These are phyloP conservation scores for Limanda limanda DNA, from an alignment of 2,113 vertebrate genomes.

Conservation along the genomic window DNA sequence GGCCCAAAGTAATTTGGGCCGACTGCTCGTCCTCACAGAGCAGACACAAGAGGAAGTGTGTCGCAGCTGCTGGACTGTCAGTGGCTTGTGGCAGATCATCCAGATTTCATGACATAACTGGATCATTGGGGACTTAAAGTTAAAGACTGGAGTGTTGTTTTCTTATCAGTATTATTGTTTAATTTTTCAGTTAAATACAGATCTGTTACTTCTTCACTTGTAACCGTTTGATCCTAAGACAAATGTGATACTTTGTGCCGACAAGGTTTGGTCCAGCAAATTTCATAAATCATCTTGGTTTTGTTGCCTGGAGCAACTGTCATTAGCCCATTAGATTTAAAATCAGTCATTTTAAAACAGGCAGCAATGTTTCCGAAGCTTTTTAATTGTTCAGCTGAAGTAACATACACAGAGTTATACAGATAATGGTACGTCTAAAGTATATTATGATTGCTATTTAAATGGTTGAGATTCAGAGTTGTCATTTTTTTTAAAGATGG, in stretches of 20 bases:
- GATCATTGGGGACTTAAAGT: slow-evolving; percentile 35
- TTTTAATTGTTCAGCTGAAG: slow-evolving; percentile 1
- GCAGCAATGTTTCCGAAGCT: neutral
- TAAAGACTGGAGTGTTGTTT: neutral
- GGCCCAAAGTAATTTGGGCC: slow-evolving; percentile 82
- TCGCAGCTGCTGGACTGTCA: slow-evolving; percentile 7
- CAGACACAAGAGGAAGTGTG: neutral
- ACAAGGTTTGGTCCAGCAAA: slow-evolving; percentile 21
- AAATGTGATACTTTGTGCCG: slow-evolving; percentile 18
- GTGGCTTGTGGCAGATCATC: neutral
- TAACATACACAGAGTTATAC: neutral
- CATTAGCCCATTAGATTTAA: neutral
- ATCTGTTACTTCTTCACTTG: slow-evolving; percentile 10
- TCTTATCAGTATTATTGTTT: slow-evolving; percentile 15
- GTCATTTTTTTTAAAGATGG: slow-evolving; percentile 1
- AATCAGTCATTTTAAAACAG: slow-evolving; percentile 3
- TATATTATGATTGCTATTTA: slow-evolving; percentile 11
- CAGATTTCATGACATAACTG: slow-evolving; percentile 33
- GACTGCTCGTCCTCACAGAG: neutral
- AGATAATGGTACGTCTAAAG: slow-evolving; percentile 16
- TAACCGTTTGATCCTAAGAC: neutral
- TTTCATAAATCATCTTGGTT: slow-evolving; percentile 24
- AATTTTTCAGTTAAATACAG: slow-evolving; percentile 3
- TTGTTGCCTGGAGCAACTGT: slow-evolving; percentile 41
- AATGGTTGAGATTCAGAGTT: slow-evolving; percentile 9